Evolutionary conservation across 2,113 vertebrate genomes (phyloP), one percentile per base, ranked within the genome.

Genomic region (Mesocricetus auratus): DNA sequence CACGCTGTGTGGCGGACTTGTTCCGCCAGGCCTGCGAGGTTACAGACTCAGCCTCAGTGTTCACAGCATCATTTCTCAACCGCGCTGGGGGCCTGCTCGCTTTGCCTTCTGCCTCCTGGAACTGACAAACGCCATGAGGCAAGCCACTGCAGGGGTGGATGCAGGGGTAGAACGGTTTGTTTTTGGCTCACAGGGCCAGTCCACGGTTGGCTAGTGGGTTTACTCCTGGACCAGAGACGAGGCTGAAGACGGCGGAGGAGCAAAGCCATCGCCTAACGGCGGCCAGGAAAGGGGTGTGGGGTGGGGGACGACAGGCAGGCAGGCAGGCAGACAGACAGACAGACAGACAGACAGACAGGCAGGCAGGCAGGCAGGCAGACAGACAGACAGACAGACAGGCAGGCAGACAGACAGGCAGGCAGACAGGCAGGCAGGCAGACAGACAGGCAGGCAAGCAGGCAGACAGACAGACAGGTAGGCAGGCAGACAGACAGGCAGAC

Each of bases 291-390:
- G 39, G 8, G 6, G 15, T 4, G 45, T 3, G 13, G 7, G 16
- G 3, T 3, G 9, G 15, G 8, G 5, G 3, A 9, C 2, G 11
- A 13, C n/a, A n/a, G n/a, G n/a, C n/a, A n/a, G n/a, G n/a, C n/a
- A n/a, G n/a, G n/a, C n/a, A n/a, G n/a, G n/a, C n/a, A 13, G 21
- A 7, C 2, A 26, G 56, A 39, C 19, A 13, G 19, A 21, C 21
- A 39, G 47, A 50, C 12, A n/a, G 3, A 12, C 4, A n/a, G 29
- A 7, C 6, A 19, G 75, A 9, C 12, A 53, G 78, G 3, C 21
- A 39, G 21, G n/a, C n/a, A n/a, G n/a, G n/a, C n/a, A n/a, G n/a
- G n/a, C n/a, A n/a, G n/a, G n/a, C n/a, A n/a, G n/a, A n/a, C n/a
- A n/a, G n/a, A n/a, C n/a, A n/a, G 47, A 50, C 12, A n/a, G 3